Percentiles rank a stretch among this genome's conserved stretches.
Conservation (phyloP, 2,888 invertebrate genomes). For the Myopa tessellatipennis region DNA sequence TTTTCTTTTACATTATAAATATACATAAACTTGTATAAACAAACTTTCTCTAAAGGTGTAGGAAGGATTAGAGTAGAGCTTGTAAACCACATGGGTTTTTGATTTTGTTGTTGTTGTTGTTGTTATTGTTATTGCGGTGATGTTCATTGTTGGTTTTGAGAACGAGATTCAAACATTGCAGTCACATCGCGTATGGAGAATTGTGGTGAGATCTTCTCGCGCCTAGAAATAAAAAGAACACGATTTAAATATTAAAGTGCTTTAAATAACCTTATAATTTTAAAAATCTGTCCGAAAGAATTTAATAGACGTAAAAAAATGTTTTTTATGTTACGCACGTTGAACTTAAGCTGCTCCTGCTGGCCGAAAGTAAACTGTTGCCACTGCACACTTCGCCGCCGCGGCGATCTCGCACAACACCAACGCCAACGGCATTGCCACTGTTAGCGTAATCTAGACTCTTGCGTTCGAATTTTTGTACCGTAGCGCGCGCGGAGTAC, state of each 20-base stretch:
- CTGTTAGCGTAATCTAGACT: conserved; percentile 54
- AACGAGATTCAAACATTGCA: conserved; percentile 83
- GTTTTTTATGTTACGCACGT: conserved; percentile 57
- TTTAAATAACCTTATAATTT: too few relatives aligned
- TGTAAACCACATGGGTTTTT: conserved; percentile 1
- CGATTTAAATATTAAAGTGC: neutral
- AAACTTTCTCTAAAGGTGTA: neutral
- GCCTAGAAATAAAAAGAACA: conserved; percentile 67
- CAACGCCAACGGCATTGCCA: conserved; percentile 45
- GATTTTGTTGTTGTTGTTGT: conserved; percentile 14
- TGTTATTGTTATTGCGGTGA: conserved; percentile 22
- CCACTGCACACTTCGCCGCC: conserved; percentile 50
- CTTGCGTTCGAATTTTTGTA: conserved; percentile 62
- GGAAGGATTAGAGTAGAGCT: neutral
- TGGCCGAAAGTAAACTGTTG: conserved; percentile 42
- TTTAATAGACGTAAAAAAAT: neutral
- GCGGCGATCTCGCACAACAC: conserved; percentile 50
- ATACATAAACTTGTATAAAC: neutral
- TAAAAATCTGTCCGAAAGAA: too few relatives aligned
- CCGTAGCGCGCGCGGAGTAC: conserved; percentile 56
- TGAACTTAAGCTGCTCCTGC: conserved; percentile 57
- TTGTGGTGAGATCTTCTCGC: conserved; percentile 77
- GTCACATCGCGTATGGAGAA: conserved; percentile 85
- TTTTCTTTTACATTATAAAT: neutral
- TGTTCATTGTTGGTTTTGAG: conserved; percentile 67